Percentiles rank a stretch among this genome's conserved stretches.
Conservation (phyloP, 2,888 invertebrate species). For the Andricus quercusramuli region DNA sequence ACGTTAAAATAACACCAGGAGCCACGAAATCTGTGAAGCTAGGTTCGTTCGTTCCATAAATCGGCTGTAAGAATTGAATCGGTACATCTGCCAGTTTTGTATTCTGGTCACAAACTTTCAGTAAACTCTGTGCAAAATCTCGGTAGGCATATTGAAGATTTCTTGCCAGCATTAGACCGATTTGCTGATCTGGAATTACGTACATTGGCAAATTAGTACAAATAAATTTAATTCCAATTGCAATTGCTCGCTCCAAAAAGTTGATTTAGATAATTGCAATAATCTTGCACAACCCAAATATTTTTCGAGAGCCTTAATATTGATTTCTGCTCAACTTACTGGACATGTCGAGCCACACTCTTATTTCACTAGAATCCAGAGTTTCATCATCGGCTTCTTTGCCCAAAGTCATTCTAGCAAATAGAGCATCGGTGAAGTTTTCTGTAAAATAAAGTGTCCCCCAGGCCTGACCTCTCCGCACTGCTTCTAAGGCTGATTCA, state of each 20-base stretch:
- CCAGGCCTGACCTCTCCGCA: conserved; percentile 90
- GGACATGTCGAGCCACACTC: conserved; percentile 95
- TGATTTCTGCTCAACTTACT: conserved; percentile 80
- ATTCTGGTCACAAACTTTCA: conserved; percentile 88
- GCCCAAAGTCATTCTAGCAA: conserved; percentile 89
- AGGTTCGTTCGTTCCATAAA: conserved; percentile 93
- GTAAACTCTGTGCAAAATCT: conserved; percentile 87
- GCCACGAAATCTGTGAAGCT: conserved; percentile 98
- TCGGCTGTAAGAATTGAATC: conserved; percentile 92
- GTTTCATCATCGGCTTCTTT: conserved; percentile 93
- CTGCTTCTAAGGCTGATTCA: conserved; percentile 86
- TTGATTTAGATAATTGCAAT: background rate
- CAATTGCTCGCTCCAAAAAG: too few relatives aligned
- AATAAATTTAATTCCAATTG: background rate
- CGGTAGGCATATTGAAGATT: conserved; percentile 92
- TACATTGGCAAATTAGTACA: conserved; percentile 27
- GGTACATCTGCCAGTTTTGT: conserved; percentile 93
- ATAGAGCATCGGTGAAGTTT: conserved; percentile 92
- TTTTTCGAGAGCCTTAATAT: background rate
- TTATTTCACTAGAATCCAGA: conserved; percentile 90
- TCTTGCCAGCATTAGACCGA: conserved; percentile 92
- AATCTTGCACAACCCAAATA: background rate
- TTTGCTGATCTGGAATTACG: conserved; percentile 88
- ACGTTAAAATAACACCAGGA: conserved; percentile 96
- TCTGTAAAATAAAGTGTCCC: conserved; percentile 93